A percentile compares a stretch with the other conserved stretches of the same genome.
phyloP scores from a whole-genome alignment of 2,888 invertebrate species.

The Lasioglossum marginatum region DNA sequence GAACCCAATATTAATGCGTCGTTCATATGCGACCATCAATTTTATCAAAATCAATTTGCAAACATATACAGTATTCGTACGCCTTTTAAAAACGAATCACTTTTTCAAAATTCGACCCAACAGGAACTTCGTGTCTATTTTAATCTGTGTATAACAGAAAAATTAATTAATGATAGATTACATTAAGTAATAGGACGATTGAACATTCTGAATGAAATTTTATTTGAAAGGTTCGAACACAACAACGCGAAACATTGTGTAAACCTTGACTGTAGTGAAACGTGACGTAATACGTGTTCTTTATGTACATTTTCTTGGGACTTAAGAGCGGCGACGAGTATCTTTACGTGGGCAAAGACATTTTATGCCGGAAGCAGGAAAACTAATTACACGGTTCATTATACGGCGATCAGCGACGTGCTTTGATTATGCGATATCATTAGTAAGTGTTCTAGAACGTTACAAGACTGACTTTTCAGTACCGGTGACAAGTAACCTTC shows the following conservation, averaged over 20 bases:
- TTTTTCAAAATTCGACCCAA: no score
- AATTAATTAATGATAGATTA: not conserved
- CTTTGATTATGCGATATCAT: constrained; percentile 21
- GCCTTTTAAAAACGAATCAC: no score
- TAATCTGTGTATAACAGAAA: not conserved
- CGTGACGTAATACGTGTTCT: not conserved
- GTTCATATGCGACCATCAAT: not conserved
- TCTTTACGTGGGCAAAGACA: not conserved
- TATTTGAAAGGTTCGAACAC: not conserved
- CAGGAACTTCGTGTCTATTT: no score
- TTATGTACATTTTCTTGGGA: not conserved
- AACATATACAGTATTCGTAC: not conserved
- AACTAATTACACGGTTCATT: constrained; percentile 29
- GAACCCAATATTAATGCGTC: not conserved
- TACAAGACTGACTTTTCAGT: constrained; percentile 17
- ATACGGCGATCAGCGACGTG: constrained; percentile 20
- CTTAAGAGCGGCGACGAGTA: not conserved
- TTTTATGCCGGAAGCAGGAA: constrained; percentile 27
- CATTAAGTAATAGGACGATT: not conserved
- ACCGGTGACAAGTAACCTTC: not conserved
- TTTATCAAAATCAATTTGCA: not conserved
- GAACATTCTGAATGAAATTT: not conserved
- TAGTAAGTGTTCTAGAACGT: not conserved
- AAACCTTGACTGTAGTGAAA: not conserved
- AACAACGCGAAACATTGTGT: not conserved